Conservation (phyloP, 1,140 invertebrate genomes). For the Lepidurus packardi region DNA sequence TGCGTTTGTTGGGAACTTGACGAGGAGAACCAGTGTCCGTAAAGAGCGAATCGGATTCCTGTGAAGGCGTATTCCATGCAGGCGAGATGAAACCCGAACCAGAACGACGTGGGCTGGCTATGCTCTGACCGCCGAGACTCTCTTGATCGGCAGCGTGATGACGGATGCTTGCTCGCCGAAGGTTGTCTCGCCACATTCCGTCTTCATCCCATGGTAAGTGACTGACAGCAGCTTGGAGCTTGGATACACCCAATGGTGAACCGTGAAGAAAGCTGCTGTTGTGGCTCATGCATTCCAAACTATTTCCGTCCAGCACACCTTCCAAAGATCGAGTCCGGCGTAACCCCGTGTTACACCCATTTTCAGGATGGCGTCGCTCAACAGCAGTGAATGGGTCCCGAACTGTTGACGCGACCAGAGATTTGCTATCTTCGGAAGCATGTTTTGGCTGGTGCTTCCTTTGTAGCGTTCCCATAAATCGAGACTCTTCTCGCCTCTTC, state of each 20-base stretch:
- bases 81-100: constrained; percentile 6
- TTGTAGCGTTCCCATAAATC: background rate
- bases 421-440: background rate
- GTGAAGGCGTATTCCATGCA: constrained; percentile 22
- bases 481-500: constrained; percentile 7
- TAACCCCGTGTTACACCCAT: constrained; percentile 23
- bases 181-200: constrained; percentile 67
- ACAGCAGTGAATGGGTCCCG: constrained; percentile 4
- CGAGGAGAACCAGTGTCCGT: constrained; percentile 41
- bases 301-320: constrained; percentile 55
- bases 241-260: constrained; percentile 4
- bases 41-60: constrained; percentile 40
- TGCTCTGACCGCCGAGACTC: background rate
- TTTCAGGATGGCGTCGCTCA: background rate
- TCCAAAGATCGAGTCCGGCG: constrained; percentile 55
- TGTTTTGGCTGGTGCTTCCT: background rate
- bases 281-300: constrained; percentile 13
- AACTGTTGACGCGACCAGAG: constrained; percentile 15
- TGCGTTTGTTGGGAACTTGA: constrained; percentile 39
- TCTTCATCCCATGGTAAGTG: constrained; percentile 69
- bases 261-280: constrained; percentile 15
- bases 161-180: constrained; percentile 66
- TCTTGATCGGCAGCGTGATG: constrained; percentile 46
- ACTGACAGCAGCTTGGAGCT: constrained; percentile 51
- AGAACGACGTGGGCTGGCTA: background rate